These are phyloP conservation scores for Adelosebastes latens DNA, from an alignment of 2,797 vertebrate species.

Conservation along the genomic window DNA sequence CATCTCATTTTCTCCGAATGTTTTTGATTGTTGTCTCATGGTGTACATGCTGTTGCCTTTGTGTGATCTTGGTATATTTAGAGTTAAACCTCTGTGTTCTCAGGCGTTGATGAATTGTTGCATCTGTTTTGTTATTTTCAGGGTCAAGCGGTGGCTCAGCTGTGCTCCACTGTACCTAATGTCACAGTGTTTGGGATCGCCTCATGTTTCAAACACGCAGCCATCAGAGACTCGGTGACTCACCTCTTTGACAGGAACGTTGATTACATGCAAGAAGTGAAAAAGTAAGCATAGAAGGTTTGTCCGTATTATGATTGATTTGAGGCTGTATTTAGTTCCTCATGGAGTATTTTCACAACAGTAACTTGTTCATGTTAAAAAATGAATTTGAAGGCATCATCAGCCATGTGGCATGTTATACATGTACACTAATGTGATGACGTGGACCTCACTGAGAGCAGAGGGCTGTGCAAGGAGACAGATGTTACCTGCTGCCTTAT, in stretches of 20 bases:
- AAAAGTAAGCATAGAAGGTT: slow-evolving; percentile 86
- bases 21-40: neutral
- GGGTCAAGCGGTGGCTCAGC: slow-evolving; percentile 98
- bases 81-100: slow-evolving; percentile 6
- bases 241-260: slow-evolving; percentile 96
- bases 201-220: slow-evolving; percentile 95
- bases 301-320: neutral
- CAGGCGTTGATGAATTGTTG: slow-evolving; percentile 22
- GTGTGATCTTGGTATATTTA: neutral
- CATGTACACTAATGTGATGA: slow-evolving; percentile 31
- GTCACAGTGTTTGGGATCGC: slow-evolving; percentile 96
- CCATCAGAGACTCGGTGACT: slow-evolving; percentile 94
- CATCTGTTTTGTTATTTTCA: slow-evolving; percentile 73
- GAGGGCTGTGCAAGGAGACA: slow-evolving; percentile 65
- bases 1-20: neutral
- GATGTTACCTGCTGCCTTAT: slow-evolving; percentile 77
- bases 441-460: slow-evolving; percentile 41
- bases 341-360: neutral
- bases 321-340: neutral
- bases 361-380: neutral
- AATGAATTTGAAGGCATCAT: neutral
- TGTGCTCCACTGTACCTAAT: slow-evolving; percentile 93
- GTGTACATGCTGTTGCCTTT: neutral
- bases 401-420: neutral
- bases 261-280: slow-evolving; percentile 97